phyloP scores from a whole-genome alignment of 2,797 vertebrate species.

The Geotria australis region DNA sequence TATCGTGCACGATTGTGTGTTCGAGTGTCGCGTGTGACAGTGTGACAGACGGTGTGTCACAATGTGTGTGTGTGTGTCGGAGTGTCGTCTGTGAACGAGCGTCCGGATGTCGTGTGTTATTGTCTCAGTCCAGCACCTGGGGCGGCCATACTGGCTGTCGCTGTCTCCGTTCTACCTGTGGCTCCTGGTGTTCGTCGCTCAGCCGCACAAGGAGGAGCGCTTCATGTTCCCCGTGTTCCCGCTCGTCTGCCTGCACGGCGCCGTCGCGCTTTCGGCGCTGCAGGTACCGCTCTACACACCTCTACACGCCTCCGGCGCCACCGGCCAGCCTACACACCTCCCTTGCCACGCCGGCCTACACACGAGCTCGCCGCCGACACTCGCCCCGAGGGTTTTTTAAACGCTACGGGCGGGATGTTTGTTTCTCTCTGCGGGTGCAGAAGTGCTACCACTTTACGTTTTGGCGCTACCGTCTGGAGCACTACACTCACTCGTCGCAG shows the following conservation, averaged over 20 bases:
- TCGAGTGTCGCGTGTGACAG: too few species aligned
- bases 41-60: too few species aligned
- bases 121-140: conserved; percentile 66
- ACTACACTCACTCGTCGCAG: conserved; percentile 79
- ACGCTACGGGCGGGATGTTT: too few species aligned
- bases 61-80: too few species aligned
- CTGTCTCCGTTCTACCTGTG: conserved; percentile 91
- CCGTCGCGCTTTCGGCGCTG: conserved; percentile 67
- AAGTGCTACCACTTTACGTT: conserved; percentile 97
- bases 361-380: too few species aligned
- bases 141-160: conserved; percentile 88
- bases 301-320: too few species aligned
- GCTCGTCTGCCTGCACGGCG: conserved; percentile 61
- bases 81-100: too few species aligned
- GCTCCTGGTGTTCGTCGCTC: conserved; percentile 85
- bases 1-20: too few species aligned
- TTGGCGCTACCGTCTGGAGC: conserved; percentile 70
- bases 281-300: conserved; percentile 20
- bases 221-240: conserved; percentile 91
- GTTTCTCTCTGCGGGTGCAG: conserved; percentile 10
- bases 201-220: conserved; percentile 78
- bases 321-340: too few species aligned
- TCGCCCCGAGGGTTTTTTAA: too few species aligned
- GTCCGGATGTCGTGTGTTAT: too few species aligned
- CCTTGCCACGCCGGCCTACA: too few species aligned